Percentiles rank a stretch among this genome's conserved stretches.
Conservation (phyloP, 2,888 invertebrate species). For the Drosophila rubida region DNA sequence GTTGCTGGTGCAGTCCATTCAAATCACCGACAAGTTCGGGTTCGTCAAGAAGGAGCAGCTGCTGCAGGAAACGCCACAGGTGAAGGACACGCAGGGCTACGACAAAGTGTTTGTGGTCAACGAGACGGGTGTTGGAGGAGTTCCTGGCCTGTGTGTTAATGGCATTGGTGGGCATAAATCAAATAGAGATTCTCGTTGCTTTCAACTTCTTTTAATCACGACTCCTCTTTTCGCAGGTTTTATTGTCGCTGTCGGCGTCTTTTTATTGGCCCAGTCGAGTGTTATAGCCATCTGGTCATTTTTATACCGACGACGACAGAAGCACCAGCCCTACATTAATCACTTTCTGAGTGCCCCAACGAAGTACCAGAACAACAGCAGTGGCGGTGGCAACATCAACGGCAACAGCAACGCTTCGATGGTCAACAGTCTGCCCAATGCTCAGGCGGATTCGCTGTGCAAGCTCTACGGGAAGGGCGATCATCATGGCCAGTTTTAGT, state of each 20-base stretch:
- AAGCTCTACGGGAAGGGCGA: constrained; percentile 90
- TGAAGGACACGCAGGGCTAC: constrained; percentile 83
- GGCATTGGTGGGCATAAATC: constrained; percentile 82
- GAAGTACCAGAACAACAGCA: constrained; percentile 41
- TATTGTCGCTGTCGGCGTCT: constrained; percentile 93
- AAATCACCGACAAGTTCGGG: constrained; percentile 96
- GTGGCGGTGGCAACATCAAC: constrained; percentile 40
- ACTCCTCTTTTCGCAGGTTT: constrained; percentile 87
- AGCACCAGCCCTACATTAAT: constrained; percentile 69
- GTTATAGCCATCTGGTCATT: constrained; percentile 95
- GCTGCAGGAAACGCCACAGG: constrained; percentile 59
- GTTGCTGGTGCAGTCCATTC: constrained; percentile 94
- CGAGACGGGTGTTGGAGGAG: constrained; percentile 79
- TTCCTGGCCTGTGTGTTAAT: constrained; percentile 81
- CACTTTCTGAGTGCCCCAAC: constrained; percentile 57
- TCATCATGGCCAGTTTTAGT: constrained; percentile 80
- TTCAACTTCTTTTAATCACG: constrained; percentile 9
- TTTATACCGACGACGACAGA: constrained; percentile 92
- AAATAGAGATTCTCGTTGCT: not conserved
- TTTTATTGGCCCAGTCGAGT: constrained; percentile 94
- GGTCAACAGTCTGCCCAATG: constrained; percentile 86
- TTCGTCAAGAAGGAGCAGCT: constrained; percentile 88
- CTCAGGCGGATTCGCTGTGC: constrained; percentile 90
- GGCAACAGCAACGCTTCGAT: constrained; percentile 64
- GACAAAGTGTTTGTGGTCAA: constrained; percentile 88